Evolutionary conservation across 2,888 invertebrate genomes (phyloP), one percentile per base, ranked within the genome.

Genomic region (Mylabris sibirica): DNA sequence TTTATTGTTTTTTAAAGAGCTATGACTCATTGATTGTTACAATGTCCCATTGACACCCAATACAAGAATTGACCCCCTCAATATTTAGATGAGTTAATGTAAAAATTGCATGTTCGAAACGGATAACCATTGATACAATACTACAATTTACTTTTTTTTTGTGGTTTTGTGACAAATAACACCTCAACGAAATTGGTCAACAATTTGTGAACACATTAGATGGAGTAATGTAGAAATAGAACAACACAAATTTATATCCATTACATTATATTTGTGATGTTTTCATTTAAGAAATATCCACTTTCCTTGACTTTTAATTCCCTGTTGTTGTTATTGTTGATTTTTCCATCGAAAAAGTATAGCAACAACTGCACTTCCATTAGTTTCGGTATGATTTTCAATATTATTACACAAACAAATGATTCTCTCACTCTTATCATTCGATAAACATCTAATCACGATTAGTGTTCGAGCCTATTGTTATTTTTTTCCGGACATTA

Each of bases 361-460:
- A 44, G 12, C 49, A 49, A 49, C 17, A 9, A n/a, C 9, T 64
- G 71, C 79, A n/a, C n/a, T n/a, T n/a, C n/a, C n/a, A 80, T 81
- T 79, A 80, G 73, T 76, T 72, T 74, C 71, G 77, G 73, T 77
- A 74, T 79, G 79, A 80, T 80, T 79, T 77, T 77, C 79, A 77
- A 78, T 81, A 79, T 81, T 82, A 82, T 83, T 82, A 83, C 81
- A 80, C 79, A 80, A 78, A 78, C 79, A 57, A 22, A 80, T 80
- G 81, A 83, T 83, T 77, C 80, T 80, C 57, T 57, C 20, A 8
- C 14, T 57, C 80, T 78, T 79, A 79, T 80, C 79, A 72, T 68
- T 69, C 71, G 81, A 82, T 83, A 82, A 76, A 75, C 72, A 83
- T 83, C 82, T 81, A 78, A 79, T 78, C 77, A 77, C 76, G 75